Evolutionary conservation across 2,113 vertebrate genomes (phyloP), one percentile per base, ranked within the genome.

Genomic region (Beaufortia kweichowensis): DNA sequence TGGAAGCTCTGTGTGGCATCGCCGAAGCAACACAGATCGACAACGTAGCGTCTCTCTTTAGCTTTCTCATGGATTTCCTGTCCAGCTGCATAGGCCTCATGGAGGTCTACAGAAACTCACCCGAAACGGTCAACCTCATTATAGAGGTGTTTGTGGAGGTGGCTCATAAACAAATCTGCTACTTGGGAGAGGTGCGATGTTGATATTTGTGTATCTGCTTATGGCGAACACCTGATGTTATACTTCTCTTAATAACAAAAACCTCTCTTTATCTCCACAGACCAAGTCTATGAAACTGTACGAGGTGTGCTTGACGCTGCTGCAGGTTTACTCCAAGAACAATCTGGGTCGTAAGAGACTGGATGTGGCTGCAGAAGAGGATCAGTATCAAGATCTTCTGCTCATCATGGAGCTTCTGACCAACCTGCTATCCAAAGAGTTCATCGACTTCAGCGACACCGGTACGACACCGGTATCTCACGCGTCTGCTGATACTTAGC

Each of bases 131-230:
- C 86, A 99, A 99, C 90, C 95, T 99, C 86, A 98, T 99, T 78
- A 98, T 99, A 57, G 97, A 99, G 90, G 96, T 99, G 75, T 99
- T 99, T 89, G 97, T 99, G 85, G 97, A 99, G 92, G 97, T 98
- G 89, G 97, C 97, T 85, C 97, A 99, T 91, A 98, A 98, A 84
- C 97, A 99, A 87, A 98, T 99, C 89, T 99, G 97, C 82, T 99
- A 98, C 89, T 94, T 99, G 84, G 96, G 96, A 89, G 97, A 99
- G 94, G 97, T 98, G 85, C 93, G 90, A 71, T 24, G 33, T n/a
- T n/a, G n/a, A n/a, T n/a, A n/a, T n/a, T 26, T n/a, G 17, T 39
- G 41, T 14, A 4, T 4, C 33, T 7, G 9, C 9, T 5, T 35
- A 5, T 35, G 5, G 33, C 33, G 5, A 35, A 35, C 33, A 35